Conservation (phyloP, 2,888 invertebrate genomes). For the Caenorhabditis wallacei region DNA sequence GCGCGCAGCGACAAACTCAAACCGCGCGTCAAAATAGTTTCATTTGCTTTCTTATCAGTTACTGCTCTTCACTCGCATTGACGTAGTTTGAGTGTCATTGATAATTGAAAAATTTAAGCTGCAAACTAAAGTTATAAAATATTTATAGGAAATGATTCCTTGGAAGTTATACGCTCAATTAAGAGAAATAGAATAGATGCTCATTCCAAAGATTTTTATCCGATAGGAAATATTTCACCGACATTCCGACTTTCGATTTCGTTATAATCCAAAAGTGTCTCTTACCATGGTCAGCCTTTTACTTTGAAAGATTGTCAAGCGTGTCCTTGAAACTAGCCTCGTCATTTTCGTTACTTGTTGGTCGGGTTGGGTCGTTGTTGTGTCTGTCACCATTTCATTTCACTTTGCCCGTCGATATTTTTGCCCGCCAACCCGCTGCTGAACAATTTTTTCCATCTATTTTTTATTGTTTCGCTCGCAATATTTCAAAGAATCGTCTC, state of each 20-base stretch:
- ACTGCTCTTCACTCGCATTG: constrained; percentile 19
- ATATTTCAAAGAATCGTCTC: background rate
- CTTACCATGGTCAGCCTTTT: constrained; percentile 12
- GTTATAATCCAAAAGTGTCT: background rate
- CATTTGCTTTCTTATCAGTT: constrained; percentile 21
- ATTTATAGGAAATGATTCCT: no score
- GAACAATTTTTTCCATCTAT: constrained; percentile 25
- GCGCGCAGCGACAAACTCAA: constrained; percentile 37
- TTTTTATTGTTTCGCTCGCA: background rate
- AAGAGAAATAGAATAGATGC: no score
- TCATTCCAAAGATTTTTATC: no score
- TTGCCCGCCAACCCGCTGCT: constrained; percentile 30
- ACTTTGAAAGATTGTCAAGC: constrained; percentile 45
- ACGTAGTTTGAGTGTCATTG: constrained; percentile 28
- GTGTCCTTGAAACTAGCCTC: constrained; percentile 56
- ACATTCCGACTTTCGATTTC: background rate
- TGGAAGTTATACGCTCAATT: no score
- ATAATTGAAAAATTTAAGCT: background rate
- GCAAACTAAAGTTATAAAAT: background rate
- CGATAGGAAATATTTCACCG: background rate
- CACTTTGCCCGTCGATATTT: constrained; percentile 26
- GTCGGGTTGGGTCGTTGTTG: constrained; percentile 47
- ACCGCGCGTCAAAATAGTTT: constrained; percentile 31
- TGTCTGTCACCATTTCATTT: constrained; percentile 35
- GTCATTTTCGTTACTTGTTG: constrained; percentile 60